Evolutionary conservation across 2,888 invertebrate species (phyloP).

Genomic region (Nemotelus pantherinus): DNA sequence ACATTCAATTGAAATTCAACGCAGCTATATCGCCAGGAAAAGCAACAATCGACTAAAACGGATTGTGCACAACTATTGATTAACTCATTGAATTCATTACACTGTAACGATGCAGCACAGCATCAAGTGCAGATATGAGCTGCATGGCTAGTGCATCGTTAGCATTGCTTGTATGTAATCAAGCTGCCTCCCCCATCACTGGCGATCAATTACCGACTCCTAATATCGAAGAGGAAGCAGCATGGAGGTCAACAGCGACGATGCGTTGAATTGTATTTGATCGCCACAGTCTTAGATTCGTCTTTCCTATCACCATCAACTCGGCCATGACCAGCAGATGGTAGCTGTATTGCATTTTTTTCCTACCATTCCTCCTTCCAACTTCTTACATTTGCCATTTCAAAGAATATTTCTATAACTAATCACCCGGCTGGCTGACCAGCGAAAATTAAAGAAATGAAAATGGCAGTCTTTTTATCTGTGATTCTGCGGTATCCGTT

Average conservation of each 20-base stretch:
- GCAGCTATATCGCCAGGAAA: no score
- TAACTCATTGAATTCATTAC: no score
- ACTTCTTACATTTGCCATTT: neutral
- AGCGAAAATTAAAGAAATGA: no score
- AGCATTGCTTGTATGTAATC: neutral
- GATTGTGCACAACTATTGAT: no score
- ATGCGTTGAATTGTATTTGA: constrained; percentile 19
- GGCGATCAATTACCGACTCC: constrained; percentile 16
- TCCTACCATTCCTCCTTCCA: neutral
- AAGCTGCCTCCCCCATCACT: constrained; percentile 28
- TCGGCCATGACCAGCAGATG: neutral
- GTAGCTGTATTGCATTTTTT: constrained; percentile 14
- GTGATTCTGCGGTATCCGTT: no score
- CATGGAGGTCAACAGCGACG: constrained; percentile 29
- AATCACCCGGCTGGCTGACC: no score
- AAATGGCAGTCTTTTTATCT: no score
- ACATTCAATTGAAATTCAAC: no score
- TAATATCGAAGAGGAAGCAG: neutral
- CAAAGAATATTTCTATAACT: neutral
- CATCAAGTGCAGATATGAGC: constrained; percentile 36
- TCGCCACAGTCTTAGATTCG: constrained; percentile 10
- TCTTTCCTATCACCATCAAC: neutral
- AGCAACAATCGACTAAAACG: no score
- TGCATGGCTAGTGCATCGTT: constrained; percentile 1
- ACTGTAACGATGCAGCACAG: no score